phyloP scores from a whole-genome alignment of 2,888 invertebrate genomes.

The Kryphioiulus occultus region DNA sequence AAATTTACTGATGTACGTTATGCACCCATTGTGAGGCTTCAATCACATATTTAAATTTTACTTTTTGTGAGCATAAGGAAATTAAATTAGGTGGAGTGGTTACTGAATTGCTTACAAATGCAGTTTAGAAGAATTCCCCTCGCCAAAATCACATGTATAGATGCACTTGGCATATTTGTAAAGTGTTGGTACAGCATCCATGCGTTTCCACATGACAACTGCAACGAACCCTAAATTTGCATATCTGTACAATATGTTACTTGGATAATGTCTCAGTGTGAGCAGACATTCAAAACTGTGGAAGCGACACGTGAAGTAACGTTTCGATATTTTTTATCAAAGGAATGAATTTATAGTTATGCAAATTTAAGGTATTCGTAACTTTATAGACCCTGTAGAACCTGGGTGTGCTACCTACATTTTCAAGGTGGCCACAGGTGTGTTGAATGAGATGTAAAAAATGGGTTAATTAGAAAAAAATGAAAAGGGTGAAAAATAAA shows the following conservation, averaged over 20 bases:
- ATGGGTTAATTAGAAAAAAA: too few species aligned
- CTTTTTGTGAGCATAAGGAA: background rate
- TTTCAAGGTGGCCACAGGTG: too few species aligned
- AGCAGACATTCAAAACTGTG: too few species aligned
- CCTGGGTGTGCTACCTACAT: too few species aligned
- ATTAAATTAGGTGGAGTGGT: background rate
- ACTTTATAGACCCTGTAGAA: too few species aligned
- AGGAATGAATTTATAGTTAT: too few species aligned
- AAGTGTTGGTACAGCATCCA: background rate
- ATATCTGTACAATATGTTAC: background rate
- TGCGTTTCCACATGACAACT: background rate
- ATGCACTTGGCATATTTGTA: background rate
- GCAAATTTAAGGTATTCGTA: too few species aligned
- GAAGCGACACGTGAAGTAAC: too few species aligned
- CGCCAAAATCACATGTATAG: background rate
- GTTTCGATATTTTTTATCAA: too few species aligned
- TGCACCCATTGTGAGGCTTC: background rate
- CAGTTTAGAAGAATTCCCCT: too few species aligned
- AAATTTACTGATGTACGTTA: background rate
- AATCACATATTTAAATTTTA: background rate
- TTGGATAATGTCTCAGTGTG: background rate
- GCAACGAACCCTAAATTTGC: background rate
- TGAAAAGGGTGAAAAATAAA: too few species aligned
- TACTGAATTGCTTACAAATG: background rate
- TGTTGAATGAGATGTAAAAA: too few species aligned